phyloP scores from a whole-genome alignment of 2,888 invertebrate species.

The Rhyacophila evoluta region DNA sequence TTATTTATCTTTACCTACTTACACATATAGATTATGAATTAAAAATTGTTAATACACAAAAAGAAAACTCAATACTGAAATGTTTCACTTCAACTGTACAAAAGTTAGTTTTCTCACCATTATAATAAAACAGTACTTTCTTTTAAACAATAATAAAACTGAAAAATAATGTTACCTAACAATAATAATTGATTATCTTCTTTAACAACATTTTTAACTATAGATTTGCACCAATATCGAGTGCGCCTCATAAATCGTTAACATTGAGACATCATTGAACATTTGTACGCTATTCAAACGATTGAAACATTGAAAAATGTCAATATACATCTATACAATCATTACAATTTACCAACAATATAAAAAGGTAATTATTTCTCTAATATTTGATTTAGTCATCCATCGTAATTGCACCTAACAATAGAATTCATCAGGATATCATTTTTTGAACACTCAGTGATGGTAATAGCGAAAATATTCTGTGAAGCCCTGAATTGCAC shows the following conservation, averaged over 20 bases:
- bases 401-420: not conserved
- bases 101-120: not conserved
- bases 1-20: conserved; percentile 46
- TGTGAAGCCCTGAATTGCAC: no score
- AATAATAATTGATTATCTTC: conserved; percentile 14
- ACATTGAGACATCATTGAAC: not conserved
- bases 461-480: not conserved
- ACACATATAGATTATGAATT: conserved; percentile 39
- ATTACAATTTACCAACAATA: conserved; percentile 22
- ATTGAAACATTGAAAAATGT: not conserved
- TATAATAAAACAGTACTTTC: conserved; percentile 18
- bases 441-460: not conserved
- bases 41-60: conserved; percentile 46
- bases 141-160: conserved; percentile 5
- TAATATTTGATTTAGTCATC: not conserved
- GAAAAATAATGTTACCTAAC: conserved; percentile 7
- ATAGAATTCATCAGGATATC: not conserved
- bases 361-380: conserved; percentile 6
- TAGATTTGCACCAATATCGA: not conserved
- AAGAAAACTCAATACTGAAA: conserved; percentile 49
- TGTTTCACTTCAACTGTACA: conserved; percentile 14
- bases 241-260: not conserved
- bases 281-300: not conserved
- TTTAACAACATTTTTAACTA: conserved; percentile 1
- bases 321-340: not conserved